Evolutionary conservation across 2,888 invertebrate genomes (phyloP), one percentile per base, ranked within the genome.

Genomic region (Amphipyra tragopoginis): DNA sequence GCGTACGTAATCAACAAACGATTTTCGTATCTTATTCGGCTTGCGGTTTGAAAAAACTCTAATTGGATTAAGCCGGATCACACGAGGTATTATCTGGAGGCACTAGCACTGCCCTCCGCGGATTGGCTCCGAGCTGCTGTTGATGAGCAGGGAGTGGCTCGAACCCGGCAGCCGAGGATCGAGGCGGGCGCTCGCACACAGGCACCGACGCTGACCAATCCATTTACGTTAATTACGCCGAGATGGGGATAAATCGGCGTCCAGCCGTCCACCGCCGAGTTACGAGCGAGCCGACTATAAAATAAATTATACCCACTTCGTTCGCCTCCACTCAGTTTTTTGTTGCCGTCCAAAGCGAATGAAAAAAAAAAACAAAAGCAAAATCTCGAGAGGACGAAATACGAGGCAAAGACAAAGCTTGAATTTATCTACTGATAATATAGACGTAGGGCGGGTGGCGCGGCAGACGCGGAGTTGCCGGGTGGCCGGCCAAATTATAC

Each of bases 401-500:
- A 93, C 93, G 93, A 94, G 90, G 92, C 93, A 94, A 94, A 94
- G 94, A 94, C 94, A 94, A 93, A 93, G 93, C 93, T 92, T 90
- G 91, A 94, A 94, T 93, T 93, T 94, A 94, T 94, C 94, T 94
- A 94, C 94, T 93, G 94, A 94, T 94, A 94, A 94, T 94, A 93
- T 94, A 94, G 94, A 94, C 93, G 93, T 93, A 93, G 92, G 92
- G 89, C 90, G 91, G 90, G 88, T 90, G 85, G 86, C 86, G 86
- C 89, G 89, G 90, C 88, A 91, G 92, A 91, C 93, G 88, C 82
- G 79, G 77, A 85, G 92, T 90, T 90, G 90, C 88, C 89, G 89
- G 88, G 92, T 91, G 93, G 93, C 91, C 92, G 87, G 89, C 90
- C 92, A 91, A 93, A 93, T 93, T 93, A 93, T 93, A 93, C 93